These are phyloP conservation scores for Saccopteryx bilineata DNA, from an alignment of 2,113 vertebrate genomes.

Conservation along the genomic window DNA sequence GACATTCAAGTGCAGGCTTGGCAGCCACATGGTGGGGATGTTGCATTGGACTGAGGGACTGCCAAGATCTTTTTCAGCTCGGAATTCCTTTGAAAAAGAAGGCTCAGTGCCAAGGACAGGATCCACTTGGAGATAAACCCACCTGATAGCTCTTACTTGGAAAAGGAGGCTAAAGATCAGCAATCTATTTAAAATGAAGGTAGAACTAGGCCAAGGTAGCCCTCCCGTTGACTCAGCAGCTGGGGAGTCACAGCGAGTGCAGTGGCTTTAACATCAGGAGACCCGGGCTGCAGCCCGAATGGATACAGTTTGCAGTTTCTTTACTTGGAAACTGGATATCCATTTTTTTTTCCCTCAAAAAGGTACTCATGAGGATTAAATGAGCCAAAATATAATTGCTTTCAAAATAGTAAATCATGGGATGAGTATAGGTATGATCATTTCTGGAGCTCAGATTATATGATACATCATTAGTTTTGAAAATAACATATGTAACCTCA, in stretches of 20 bases:
- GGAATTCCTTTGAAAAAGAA: conserved; percentile 10
- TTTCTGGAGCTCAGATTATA: conserved; percentile 63
- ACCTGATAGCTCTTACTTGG: neutral
- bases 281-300: neutral
- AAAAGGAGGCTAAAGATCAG: conserved; percentile 70
- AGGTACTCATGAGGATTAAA: conserved; percentile 66
- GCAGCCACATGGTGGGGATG: conserved; percentile 66
- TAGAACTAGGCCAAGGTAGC: conserved; percentile 40
- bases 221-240: conserved; percentile 58
- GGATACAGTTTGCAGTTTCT: neutral
- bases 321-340: conserved; percentile 46
- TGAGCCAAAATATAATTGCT: conserved; percentile 73
- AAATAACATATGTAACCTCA: conserved; percentile 66
- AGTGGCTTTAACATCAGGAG: neutral
- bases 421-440: conserved; percentile 60
- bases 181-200: conserved; percentile 55
- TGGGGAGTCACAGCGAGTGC: fast-evolving
- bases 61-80: neutral
- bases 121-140: conserved; percentile 64
- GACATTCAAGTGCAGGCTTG: neutral
- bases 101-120: conserved; percentile 47
- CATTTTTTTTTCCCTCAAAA: neutral
- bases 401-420: conserved; percentile 62
- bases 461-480: conserved; percentile 68
- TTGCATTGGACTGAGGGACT: conserved; percentile 1